These are phyloP conservation scores for Aplodontia rufa DNA, from an alignment of 2,113 vertebrate species.

Conservation along the genomic window DNA sequence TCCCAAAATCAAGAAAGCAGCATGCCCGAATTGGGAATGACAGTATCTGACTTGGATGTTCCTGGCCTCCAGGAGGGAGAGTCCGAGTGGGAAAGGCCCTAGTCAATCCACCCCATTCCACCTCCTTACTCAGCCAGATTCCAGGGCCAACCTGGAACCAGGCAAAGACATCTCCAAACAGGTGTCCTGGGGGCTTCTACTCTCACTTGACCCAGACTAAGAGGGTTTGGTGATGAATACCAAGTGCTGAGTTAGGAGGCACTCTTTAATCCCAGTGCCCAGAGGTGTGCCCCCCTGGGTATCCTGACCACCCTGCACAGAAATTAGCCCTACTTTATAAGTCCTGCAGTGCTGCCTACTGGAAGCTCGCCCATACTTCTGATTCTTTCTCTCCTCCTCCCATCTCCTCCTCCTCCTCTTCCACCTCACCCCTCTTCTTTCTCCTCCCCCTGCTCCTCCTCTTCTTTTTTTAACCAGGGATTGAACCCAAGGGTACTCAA, in stretches of 20 bases:
- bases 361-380: fast-evolving
- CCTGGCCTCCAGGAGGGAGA: background rate
- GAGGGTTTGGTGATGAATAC: background rate
- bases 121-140: background rate
- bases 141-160: background rate
- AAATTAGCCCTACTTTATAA: background rate
- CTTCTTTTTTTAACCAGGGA: too few species aligned
- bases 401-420: too few species aligned
- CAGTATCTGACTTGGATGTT: too few species aligned
- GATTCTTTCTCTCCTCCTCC: too few species aligned
- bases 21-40: fast-evolving
- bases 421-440: too few species aligned
- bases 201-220: background rate
- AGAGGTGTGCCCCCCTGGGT: fast-evolving
- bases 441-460: too few species aligned
- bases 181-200: background rate
- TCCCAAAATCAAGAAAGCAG: background rate
- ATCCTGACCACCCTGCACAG: background rate
- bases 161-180: background rate
- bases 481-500: too few species aligned
- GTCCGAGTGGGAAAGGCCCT: fast-evolving
- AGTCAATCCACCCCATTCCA: background rate
- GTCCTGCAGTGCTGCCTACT: background rate
- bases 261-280: background rate
- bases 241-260: background rate